Base-by-base conservation (phyloP, 64 coral and sea anemone species). In the Actinia tenebrosa region DNA sequence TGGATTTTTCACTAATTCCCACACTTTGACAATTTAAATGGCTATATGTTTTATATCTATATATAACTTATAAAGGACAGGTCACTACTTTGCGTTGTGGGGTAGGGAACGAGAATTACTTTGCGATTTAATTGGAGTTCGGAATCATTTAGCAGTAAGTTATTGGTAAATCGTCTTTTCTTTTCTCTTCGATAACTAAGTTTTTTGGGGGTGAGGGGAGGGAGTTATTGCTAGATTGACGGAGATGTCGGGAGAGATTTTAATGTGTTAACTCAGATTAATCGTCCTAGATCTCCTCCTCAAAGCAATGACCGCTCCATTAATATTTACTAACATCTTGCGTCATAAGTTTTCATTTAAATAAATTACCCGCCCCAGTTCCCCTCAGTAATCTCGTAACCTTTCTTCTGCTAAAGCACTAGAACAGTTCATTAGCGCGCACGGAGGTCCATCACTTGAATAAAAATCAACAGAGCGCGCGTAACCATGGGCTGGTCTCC, bases 401-500 rank as follows among this genome's bases (percentile, higher is more conserved):
- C 83, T 56, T 45, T 85, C 83, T 23, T 85, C 83, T 59, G 83
- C 22, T 16, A 85, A 62, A 44, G 60, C 13, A 64, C 7, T 85
- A 59, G 83, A 64, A 85, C 83, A 85, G 83, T 55, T 64, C 20
- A 85, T 7, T 17, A 85, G 56, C 25, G 83, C 56, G 37, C 60
- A 85, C 1, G 83, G 83, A 5, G 83, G 15, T 2, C 83, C 42
- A 30, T 85, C 83, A 61, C 17, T 16, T 43, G 83, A 18, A 45
- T 85, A 85, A 61, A 85, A 61, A 9, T 85, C 83, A 17, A 85
- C 30, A 37, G 83, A 85, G 83, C 83, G 83, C 16, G 83, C 60
- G 60, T 85, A 85, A 43, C 83, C 56, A 64, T 43, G 83, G 7
- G 55, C 15, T 64, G 56, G 56, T 63, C 83, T 17, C 83, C 83